Conservation (phyloP, 2,797 vertebrate species). For the Gallinago solitaria region DNA sequence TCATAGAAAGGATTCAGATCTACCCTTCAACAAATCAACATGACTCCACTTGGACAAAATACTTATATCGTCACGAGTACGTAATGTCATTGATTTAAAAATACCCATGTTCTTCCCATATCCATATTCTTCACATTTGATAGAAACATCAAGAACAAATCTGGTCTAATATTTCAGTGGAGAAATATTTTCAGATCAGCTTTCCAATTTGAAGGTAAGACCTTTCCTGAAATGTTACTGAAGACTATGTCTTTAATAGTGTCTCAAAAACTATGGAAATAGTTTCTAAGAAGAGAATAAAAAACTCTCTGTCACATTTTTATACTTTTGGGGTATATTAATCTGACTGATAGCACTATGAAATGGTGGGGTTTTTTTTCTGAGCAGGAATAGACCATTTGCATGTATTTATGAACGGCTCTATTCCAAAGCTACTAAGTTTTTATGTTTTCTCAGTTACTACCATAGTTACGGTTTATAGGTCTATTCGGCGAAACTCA, state of each 20-base stretch:
- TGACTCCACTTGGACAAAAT: not conserved
- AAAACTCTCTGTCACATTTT: not conserved
- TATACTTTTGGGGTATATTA: not conserved
- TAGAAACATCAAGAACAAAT: not conserved
- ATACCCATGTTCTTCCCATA: not conserved
- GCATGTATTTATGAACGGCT: conserved; percentile 11
- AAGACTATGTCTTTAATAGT: not conserved
- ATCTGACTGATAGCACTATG: not conserved
- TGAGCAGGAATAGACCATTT: not conserved
- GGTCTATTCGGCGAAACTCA: not conserved
- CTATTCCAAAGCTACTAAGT: not conserved
- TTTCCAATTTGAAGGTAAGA: not conserved
- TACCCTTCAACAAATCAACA: not conserved
- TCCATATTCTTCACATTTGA: not conserved
- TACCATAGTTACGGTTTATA: not conserved
- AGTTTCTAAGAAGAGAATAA: not conserved
- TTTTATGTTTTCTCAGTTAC: conserved; percentile 2
- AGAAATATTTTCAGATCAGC: not conserved
- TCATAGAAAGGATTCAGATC: not conserved
- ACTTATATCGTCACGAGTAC: not conserved
- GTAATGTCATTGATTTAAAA: not conserved
- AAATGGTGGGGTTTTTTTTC: not conserved
- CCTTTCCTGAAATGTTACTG: not conserved
- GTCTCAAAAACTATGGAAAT: not conserved
- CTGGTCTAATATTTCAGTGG: not conserved